Evolutionary conservation across 1,140 invertebrate genomes (phyloP).

Genomic region (Macrobrachium nipponense): DNA sequence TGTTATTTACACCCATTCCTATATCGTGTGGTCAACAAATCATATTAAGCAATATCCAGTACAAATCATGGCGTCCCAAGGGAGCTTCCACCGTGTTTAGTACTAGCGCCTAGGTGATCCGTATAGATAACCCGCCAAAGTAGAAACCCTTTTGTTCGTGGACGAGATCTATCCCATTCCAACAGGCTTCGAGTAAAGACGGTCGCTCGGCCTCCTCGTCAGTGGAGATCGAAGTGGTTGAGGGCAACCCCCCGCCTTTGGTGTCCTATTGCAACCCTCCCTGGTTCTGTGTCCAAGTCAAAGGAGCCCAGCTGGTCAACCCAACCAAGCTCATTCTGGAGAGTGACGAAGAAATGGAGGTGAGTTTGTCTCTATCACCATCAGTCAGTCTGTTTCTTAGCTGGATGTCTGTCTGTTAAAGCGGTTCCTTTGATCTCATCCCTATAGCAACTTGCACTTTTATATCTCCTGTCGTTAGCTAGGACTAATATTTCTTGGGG

Average conservation of each 20-base stretch:
- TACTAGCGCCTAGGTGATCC: too few species aligned
- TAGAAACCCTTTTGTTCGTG: neutral
- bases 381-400: too few species aligned
- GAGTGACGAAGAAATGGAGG: conserved; percentile 44
- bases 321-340: conserved; percentile 57
- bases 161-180: neutral
- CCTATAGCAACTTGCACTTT: too few species aligned
- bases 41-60: too few species aligned
- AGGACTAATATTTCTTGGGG: too few species aligned
- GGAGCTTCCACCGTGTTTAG: too few species aligned
- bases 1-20: too few species aligned
- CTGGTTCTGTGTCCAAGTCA: conserved; percentile 52
- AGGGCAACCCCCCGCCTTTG: conserved; percentile 49
- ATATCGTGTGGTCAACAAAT: too few species aligned
- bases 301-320: conserved; percentile 50
- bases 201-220: conserved; percentile 8
- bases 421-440: too few species aligned
- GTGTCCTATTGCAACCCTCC: conserved; percentile 48
- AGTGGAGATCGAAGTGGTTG: conserved; percentile 56
- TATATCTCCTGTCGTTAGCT: too few species aligned
- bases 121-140: neutral
- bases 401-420: too few species aligned
- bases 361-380: neutral
- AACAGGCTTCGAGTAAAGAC: conserved; percentile 46
- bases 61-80: too few species aligned